Evolutionary conservation across 64 coral and sea anemone species (phyloP), one percentile per base, ranked within the genome.

Genomic region (Astreopora myriophthalma): DNA sequence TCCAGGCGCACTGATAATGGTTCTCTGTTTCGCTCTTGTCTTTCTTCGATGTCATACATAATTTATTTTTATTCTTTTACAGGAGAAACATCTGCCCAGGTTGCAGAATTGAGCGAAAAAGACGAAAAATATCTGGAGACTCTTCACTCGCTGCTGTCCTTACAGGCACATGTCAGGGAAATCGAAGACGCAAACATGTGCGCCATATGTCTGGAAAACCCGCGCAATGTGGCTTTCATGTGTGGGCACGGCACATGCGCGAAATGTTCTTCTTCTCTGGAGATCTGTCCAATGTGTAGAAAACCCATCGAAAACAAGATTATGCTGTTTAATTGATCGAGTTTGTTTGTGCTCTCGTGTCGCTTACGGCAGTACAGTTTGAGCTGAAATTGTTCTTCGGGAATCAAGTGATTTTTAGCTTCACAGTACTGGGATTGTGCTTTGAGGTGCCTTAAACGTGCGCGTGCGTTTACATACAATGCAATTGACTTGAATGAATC

Each of bases 241-340:
- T 96, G 95, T 40, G 95, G 95, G 3, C 95, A 96, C 20, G 85
- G 95, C 16, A 96, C 95, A 2, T 96, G 95, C 28, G 80, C 37
- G 1, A 48, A 62, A 5, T 96, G 95, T 24, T 74, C 89, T 6
- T 33, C 46, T 3, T 86, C 95, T 6, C 63, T 96, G 32, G 71
- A 86, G 39, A 49, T 92, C 29, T 96, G 95, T 25, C 95, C 95
- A 2, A 93, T 96, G 91, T 96, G 95, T 38, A 84, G 95, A 51
- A 86, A 90, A 82, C 95, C 91, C 11, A 96, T 96, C 74, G 63
- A 71, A 17, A 84, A 93, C 28, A 96, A 96, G 76, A 96, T 96
- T 0, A 88, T 61, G 16, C 57, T 96, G 22, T 96, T 96, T 31
- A 83, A 65, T 33, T 83, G 55, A 82, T 20, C 12, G 6, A 22